A percentile compares a stretch with the other conserved stretches of the same genome.
Evolutionary conservation across 2,113 vertebrate species (phyloP).

Genomic region (Puffinus mauretanicus): DNA sequence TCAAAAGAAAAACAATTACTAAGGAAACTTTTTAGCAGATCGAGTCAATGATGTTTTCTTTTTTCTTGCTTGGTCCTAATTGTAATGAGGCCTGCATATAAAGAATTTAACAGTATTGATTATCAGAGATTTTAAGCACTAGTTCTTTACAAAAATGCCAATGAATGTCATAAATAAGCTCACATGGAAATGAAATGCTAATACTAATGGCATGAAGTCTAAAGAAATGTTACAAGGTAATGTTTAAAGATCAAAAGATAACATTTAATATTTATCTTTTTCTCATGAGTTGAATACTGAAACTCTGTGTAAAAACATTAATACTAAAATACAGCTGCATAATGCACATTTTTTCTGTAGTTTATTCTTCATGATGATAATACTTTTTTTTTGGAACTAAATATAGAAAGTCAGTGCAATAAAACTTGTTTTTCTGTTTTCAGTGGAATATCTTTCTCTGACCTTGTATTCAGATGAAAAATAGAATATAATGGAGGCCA

Average conservation of each 20-base stretch:
- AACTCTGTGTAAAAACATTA: slow-evolving; percentile 3
- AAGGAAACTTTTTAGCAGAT: background rate
- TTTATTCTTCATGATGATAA: slow-evolving; percentile 56
- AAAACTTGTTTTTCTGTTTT: slow-evolving; percentile 26
- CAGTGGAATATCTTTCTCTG: slow-evolving; percentile 22
- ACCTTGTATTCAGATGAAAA: background rate
- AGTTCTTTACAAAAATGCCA: slow-evolving; percentile 9
- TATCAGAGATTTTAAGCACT: slow-evolving; percentile 23
- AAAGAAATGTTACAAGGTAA: slow-evolving; percentile 42
- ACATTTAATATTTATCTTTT: slow-evolving; percentile 44
- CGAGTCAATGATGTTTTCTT: background rate
- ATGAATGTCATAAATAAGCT: slow-evolving; percentile 35
- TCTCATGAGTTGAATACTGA: slow-evolving; percentile 61
- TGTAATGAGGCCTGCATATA: slow-evolving; percentile 1
- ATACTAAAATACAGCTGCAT: background rate
- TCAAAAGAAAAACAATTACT: background rate
- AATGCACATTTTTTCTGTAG: slow-evolving; percentile 29
- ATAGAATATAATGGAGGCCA: background rate
- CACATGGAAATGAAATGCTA: slow-evolving; percentile 35
- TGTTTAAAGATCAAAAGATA: slow-evolving; percentile 55
- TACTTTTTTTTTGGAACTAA: background rate
- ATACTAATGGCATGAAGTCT: slow-evolving; percentile 40
- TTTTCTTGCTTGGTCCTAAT: slow-evolving; percentile 8
- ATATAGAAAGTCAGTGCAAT: slow-evolving; percentile 3
- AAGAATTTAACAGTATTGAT: slow-evolving; percentile 36